Evolutionary conservation across 2,797 vertebrate genomes (phyloP).

Genomic region (Cyprinodon diabolis): DNA sequence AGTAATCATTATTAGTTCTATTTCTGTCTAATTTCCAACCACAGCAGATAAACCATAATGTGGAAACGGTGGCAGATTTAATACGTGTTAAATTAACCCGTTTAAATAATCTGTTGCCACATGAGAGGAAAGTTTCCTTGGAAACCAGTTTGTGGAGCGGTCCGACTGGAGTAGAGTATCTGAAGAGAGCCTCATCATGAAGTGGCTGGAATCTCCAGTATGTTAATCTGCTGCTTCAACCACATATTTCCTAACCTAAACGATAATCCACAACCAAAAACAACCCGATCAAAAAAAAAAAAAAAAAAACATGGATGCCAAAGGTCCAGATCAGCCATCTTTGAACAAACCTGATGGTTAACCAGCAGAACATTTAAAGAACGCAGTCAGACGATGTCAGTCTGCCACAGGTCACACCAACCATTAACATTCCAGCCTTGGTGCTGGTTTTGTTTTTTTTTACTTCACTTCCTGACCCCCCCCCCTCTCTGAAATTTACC

Average conservation of each 20-base stretch:
- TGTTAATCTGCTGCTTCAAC: not conserved
- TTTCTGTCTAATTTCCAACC: not conserved
- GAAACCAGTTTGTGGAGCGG: not conserved
- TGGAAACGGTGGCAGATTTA: not conserved
- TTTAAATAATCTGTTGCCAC: not conserved
- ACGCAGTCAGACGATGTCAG: not conserved
- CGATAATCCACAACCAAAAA: not conserved
- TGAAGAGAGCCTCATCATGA: not conserved
- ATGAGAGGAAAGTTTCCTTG: not conserved
- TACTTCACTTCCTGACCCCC: constrained; percentile 53
- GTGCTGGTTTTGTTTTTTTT: constrained; percentile 35
- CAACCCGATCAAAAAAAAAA: not conserved
- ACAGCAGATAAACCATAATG: not conserved
- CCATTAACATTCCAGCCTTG: constrained; percentile 70
- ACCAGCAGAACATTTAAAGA: constrained; percentile 11
- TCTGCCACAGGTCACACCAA: constrained; percentile 40
- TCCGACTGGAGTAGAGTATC: not conserved
- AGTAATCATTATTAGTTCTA: not conserved
- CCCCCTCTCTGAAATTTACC: constrained; percentile 55
- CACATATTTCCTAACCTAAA: not conserved
- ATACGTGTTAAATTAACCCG: not conserved
- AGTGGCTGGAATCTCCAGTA: not conserved
- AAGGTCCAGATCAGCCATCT: not conserved
- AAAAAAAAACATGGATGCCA: no score
- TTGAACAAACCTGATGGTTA: not conserved